phyloP scores from a whole-genome alignment of 2,888 invertebrate genomes.

The Notocelia uddmanniana region DNA sequence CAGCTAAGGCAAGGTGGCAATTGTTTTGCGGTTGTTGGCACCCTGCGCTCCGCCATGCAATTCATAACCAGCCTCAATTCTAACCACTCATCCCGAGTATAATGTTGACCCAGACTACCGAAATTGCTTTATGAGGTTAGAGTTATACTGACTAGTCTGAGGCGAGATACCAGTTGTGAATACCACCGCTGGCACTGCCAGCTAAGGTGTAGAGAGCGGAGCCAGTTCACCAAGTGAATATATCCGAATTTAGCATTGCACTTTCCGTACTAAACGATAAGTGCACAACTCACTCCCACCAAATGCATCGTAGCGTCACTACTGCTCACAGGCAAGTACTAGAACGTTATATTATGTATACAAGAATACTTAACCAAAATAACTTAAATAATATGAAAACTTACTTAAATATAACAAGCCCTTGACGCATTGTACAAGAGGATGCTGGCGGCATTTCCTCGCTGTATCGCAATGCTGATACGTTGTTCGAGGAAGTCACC shows the following conservation, averaged over 20 bases:
- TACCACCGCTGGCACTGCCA: slow-evolving; percentile 48
- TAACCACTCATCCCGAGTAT: slow-evolving; percentile 1
- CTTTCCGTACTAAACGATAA: slow-evolving; percentile 60
- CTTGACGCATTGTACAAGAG: no score
- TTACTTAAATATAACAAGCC: no score
- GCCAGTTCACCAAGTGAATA: slow-evolving; percentile 56
- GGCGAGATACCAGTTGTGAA: background rate
- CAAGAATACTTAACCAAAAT: no score
- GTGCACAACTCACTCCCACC: slow-evolving; percentile 55
- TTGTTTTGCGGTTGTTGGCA: slow-evolving; percentile 52
- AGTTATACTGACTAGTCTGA: background rate
- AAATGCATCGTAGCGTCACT: slow-evolving; percentile 40
- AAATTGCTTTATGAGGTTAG: background rate
- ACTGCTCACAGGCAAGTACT: background rate
- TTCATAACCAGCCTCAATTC: background rate
- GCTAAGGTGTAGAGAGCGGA: slow-evolving; percentile 57
- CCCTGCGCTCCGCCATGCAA: slow-evolving; percentile 47
- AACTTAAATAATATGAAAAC: no score
- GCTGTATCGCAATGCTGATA: no score
- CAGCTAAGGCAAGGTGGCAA: slow-evolving; percentile 22
- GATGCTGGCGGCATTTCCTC: no score
- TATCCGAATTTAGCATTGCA: slow-evolving; percentile 64
- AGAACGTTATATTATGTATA: no score
- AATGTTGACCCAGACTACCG: background rate
- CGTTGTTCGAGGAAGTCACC: no score